Conservation (phyloP, 2,888 invertebrate species). For the Seira ritae region DNA sequence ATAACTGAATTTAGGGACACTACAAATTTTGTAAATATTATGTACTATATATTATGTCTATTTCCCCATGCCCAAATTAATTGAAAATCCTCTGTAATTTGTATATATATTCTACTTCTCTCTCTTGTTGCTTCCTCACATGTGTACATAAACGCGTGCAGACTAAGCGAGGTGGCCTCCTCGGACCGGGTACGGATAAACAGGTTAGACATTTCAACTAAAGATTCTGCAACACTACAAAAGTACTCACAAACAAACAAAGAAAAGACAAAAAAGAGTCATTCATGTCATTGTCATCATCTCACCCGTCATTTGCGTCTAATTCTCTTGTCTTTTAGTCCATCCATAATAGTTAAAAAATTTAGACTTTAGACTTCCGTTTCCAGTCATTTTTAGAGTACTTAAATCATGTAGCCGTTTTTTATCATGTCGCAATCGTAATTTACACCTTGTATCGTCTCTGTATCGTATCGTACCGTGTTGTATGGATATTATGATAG, state of each 20-base stretch:
- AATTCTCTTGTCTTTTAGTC: no score
- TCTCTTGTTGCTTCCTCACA: slow-evolving; percentile 12
- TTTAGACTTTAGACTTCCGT: no score
- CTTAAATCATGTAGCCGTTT: background rate
- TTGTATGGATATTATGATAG: background rate
- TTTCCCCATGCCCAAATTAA: background rate
- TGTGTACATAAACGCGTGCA: slow-evolving; percentile 61
- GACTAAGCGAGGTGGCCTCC: slow-evolving; percentile 74
- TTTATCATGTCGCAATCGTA: background rate
- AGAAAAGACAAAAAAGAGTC: background rate
- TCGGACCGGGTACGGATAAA: slow-evolving; percentile 73
- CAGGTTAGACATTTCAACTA: slow-evolving; percentile 73
- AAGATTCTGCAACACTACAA: background rate
- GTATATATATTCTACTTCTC: slow-evolving; percentile 3
- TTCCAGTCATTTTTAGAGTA: background rate
- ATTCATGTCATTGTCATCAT: slow-evolving; percentile 12
- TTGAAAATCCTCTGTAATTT: slow-evolving; percentile 1
- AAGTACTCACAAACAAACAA: background rate
- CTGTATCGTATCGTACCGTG: background rate
- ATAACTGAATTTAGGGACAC: background rate
- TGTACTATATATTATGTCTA: no score
- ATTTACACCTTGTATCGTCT: background rate
- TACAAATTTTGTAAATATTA: background rate
- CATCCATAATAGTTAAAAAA: no score
- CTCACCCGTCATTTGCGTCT: background rate